Conservation (phyloP, 2,113 vertebrate species). For the Phyllostomus hastatus region DNA sequence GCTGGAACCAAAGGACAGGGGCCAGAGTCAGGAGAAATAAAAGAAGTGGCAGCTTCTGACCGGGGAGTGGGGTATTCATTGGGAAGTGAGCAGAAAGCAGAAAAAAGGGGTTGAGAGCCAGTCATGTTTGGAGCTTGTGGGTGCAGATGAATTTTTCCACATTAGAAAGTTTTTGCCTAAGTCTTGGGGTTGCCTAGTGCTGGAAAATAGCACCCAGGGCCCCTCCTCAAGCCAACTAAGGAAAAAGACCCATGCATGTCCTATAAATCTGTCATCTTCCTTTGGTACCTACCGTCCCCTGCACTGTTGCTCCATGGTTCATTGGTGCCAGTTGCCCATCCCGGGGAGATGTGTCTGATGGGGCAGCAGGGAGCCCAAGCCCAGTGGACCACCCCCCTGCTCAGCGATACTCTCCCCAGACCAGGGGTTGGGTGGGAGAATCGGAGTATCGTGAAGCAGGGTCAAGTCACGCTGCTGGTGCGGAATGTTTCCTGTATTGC, state of each 20-base stretch:
- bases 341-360: not conserved
- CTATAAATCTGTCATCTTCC: not conserved
- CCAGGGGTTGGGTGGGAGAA: not conserved
- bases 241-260: not conserved
- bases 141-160: not conserved
- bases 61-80: not conserved
- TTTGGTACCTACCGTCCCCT: not conserved
- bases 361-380: not conserved
- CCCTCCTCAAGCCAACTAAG: not conserved
- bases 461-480: not conserved
- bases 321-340: not conserved
- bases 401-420: not conserved
- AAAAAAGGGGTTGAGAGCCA: not conserved
- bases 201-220: not conserved
- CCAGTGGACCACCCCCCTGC: not conserved
- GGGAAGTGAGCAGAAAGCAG: not conserved
- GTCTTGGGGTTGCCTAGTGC: slow-evolving; percentile 6
- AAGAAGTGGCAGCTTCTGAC: not conserved
- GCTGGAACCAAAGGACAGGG: not conserved
- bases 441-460: not conserved
- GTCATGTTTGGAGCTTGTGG: not conserved
- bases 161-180: slow-evolving; percentile 56
- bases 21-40: not conserved
- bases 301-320: not conserved
- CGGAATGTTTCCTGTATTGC: not conserved